Conservation (phyloP, 2,113 vertebrate species). For the Eulemur rufifrons region DNA sequence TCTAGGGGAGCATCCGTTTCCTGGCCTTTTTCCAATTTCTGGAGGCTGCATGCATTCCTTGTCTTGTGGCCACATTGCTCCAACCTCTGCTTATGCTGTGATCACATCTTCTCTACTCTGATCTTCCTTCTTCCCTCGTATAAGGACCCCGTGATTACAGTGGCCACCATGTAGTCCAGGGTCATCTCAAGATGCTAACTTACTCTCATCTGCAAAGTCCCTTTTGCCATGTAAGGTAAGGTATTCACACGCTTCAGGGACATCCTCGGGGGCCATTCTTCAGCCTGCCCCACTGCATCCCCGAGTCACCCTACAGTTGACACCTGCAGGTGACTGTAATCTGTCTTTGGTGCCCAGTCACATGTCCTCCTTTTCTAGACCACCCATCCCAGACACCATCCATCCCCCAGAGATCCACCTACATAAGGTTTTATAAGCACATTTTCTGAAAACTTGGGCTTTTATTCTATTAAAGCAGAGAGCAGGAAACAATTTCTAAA, state of each 20-base stretch:
- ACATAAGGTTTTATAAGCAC: not conserved
- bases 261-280: too few relatives aligned
- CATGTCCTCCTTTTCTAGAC: not conserved
- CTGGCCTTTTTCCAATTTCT: not conserved
- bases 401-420: not conserved
- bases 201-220: not conserved
- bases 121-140: not conserved
- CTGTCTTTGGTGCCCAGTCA: not conserved
- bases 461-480: not conserved
- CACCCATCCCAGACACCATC: too few relatives aligned
- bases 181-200: not conserved
- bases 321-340: rapidly evolving
- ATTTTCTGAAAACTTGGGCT: not conserved
- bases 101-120: not conserved
- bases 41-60: not conserved
- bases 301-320: not conserved
- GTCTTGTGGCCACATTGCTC: not conserved
- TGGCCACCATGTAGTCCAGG: not conserved
- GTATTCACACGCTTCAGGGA: not conserved
- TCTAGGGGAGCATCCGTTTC: not conserved
- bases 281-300: not conserved
- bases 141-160: not conserved
- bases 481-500: not conserved
- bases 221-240: not conserved
- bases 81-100: not conserved